Evolutionary conservation across 2,797 vertebrate genomes (phyloP), one percentile per base, ranked within the genome.

Genomic region (Lindbergichthys nudifrons): DNA sequence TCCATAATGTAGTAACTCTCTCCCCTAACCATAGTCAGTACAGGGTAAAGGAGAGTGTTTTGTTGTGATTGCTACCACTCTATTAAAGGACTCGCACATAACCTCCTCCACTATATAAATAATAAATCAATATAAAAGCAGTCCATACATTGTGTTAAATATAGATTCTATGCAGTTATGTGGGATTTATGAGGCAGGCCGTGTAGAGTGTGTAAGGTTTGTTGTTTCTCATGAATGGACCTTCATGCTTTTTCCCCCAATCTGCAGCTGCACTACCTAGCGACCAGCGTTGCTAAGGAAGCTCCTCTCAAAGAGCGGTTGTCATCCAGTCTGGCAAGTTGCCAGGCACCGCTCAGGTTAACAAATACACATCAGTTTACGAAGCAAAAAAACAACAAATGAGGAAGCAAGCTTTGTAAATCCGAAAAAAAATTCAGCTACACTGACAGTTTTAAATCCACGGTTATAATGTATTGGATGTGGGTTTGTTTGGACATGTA

Each of bases 251-350:
- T 63, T 26, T 9, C 11, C n/a, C 21, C 58, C 46, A 14, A 46
- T 83, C 87, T 89, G 92, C 92, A 93, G 89, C 91, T 92, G 92
- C 89, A 64, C 79, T 81, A 82, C 86, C 41, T 88, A 80, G 86
- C 63, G 57, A 89, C 82, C 70, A 68, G 73, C 42, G 89, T 92
- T 88, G 88, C 88, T 89, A 88, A 92, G 93, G 92, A 94, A 93
- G 92, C 91, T 80, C 60, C 75, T 85, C 81, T 93, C 76, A 93
- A 88, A 90, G 89, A 85, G 83, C 68, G 69, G 89, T 77, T 88
- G 89, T 85, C 87, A 71, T 80, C 65, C 71, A 42, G 57, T 36
- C 77, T 83, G 89, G 75, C 75, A 7, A 3, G 50, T 12, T 70
- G 69, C 85, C 89, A 84, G 21, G 61, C 73, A 4, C 23, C 62